phyloP scores from a whole-genome alignment of 2,113 vertebrate genomes.

The Narcine bancroftii region DNA sequence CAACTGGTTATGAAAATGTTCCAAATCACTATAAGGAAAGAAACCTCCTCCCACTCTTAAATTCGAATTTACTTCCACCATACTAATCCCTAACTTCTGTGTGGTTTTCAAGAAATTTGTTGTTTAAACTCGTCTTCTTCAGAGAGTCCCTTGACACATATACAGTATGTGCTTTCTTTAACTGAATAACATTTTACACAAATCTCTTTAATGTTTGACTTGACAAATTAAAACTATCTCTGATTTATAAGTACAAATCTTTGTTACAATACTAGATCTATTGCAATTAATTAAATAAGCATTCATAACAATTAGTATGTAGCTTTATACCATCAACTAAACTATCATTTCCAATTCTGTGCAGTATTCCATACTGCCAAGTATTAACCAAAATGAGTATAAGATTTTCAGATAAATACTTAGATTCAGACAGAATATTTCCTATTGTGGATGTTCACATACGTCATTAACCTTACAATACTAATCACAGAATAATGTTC shows the following conservation, averaged over 20 bases:
- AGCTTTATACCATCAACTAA: background rate
- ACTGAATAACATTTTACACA: background rate
- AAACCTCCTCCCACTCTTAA: background rate
- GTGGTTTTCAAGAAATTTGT: background rate
- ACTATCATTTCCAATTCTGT: background rate
- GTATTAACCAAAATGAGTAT: background rate
- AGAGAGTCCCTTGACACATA: background rate
- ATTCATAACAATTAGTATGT: background rate
- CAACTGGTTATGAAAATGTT: background rate
- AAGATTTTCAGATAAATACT: background rate
- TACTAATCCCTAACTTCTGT: background rate
- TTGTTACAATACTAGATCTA: background rate
- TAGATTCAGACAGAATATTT: background rate
- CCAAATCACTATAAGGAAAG: too few species aligned
- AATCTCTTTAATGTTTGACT: background rate
- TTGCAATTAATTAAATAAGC: background rate
- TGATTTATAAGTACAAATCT: background rate
- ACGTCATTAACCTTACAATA: background rate
- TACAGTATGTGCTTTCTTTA: background rate
- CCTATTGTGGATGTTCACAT: background rate
- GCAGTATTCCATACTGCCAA: background rate
- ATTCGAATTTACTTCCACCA: background rate
- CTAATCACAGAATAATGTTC: background rate
- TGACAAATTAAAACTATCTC: background rate
- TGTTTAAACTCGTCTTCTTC: background rate